A percentile compares a stretch with the other conserved stretches of the same genome.
phyloP scores from a whole-genome alignment of 2,113 vertebrate genomes.

The Dryoscopus gambensis region DNA sequence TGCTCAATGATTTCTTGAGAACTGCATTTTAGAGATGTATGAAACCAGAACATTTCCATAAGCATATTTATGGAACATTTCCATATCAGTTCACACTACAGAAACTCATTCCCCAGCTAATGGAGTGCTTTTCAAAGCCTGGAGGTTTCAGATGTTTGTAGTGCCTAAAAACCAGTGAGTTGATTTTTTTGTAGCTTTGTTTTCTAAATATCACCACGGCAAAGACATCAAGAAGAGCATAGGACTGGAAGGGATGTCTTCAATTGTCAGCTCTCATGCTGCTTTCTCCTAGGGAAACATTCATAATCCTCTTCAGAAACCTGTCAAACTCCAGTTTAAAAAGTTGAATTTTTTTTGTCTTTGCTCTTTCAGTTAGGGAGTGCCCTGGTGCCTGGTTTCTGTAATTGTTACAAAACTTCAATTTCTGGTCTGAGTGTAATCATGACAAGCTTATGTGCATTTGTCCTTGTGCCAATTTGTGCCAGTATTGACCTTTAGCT shows the following conservation, averaged over 20 bases:
- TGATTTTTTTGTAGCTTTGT: slow-evolving; percentile 38
- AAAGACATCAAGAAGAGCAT: not conserved
- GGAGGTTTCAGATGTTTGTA: slow-evolving; percentile 9
- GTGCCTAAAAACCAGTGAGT: not conserved
- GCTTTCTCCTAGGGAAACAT: not conserved
- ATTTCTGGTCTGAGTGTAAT: not conserved
- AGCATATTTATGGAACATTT: not conserved
- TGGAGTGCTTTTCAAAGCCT: slow-evolving; percentile 7
- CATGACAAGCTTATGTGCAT: not conserved
- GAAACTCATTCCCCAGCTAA: not conserved
- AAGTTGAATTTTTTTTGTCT: not conserved
- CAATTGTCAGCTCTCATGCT: not conserved
- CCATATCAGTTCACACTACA: not conserved
- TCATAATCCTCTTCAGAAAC: not conserved
- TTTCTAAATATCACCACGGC: slow-evolving; percentile 34
- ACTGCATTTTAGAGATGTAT: not conserved
- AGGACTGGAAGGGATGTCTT: not conserved
- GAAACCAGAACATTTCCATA: not conserved
- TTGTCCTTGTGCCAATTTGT: not conserved
- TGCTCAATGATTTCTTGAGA: not conserved
- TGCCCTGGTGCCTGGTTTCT: not conserved
- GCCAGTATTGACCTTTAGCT: slow-evolving; percentile 19
- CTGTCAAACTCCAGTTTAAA: not conserved
- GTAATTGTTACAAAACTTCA: not conserved
- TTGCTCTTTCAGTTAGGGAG: not conserved